A percentile compares a stretch with the other conserved stretches of the same genome.
Evolutionary conservation across 53 echinoderm and acorn worm species (phyloP).

Genomic region (Luidia sarsii): DNA sequence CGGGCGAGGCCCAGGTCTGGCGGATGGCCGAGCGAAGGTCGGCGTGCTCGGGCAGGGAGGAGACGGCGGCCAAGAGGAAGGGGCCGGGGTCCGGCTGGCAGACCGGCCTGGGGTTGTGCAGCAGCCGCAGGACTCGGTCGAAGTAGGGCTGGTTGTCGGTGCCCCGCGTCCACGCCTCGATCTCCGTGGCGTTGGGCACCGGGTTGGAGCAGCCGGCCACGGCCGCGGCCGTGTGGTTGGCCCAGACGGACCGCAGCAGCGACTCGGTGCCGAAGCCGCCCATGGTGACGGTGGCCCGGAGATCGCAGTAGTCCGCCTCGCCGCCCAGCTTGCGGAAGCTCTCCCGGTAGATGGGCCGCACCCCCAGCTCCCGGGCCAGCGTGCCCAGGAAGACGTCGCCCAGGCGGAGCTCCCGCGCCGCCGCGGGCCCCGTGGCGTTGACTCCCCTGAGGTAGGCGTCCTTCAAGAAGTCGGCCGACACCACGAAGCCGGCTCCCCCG

Average conservation of each 20-base stretch:
- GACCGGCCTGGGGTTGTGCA: slow-evolving; percentile 56
- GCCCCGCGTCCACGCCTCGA: slow-evolving; percentile 67
- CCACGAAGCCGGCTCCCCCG: slow-evolving; percentile 84
- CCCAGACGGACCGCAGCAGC: slow-evolving; percentile 59
- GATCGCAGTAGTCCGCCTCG: slow-evolving; percentile 86
- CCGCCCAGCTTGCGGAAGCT: slow-evolving; percentile 74
- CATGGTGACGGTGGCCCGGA: slow-evolving; percentile 64
- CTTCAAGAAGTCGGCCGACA: slow-evolving; percentile 65
- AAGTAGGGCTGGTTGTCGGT: slow-evolving; percentile 69
- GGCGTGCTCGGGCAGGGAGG: slow-evolving; percentile 72
- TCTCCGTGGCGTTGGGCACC: slow-evolving; percentile 73
- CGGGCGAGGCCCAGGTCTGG: slow-evolving; percentile 72
- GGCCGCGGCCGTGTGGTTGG: slow-evolving; percentile 66
- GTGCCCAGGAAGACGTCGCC: slow-evolving; percentile 87
- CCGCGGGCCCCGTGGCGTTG: slow-evolving; percentile 18
- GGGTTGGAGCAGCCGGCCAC: slow-evolving; percentile 62
- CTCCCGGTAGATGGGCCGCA: slow-evolving; percentile 69
- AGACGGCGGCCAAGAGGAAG: slow-evolving; percentile 74
- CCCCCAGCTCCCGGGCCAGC: slow-evolving; percentile 43
- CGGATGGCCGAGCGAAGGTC: slow-evolving; percentile 82
- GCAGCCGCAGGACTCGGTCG: slow-evolving; percentile 44
- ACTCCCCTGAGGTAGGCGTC: slow-evolving; percentile 55
- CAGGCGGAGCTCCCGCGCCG: slow-evolving; percentile 54
- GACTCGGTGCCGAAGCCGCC: slow-evolving; percentile 76
- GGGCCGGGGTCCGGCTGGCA: slow-evolving; percentile 51